A percentile compares a stretch with the other conserved stretches of the same genome.
phyloP scores from a whole-genome alignment of 1,140 invertebrate species.

The Drosophila orosa region DNA sequence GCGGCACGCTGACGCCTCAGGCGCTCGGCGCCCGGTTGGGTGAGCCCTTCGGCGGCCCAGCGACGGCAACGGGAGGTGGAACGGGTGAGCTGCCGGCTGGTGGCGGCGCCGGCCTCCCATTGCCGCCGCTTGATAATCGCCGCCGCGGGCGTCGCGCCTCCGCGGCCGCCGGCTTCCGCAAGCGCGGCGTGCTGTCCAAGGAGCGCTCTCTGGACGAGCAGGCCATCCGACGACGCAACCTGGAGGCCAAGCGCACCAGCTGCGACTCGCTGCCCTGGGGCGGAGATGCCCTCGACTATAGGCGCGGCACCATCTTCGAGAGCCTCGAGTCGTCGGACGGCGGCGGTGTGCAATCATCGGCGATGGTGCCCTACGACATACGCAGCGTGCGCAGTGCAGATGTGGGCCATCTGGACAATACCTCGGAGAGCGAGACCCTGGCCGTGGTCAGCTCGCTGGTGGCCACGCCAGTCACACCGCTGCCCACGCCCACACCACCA shows the following conservation, averaged over 20 bases:
- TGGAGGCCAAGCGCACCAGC: constrained; percentile 83
- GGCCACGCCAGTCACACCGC: constrained; percentile 24
- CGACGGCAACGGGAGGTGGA: constrained; percentile 54
- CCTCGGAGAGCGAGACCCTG: constrained; percentile 39
- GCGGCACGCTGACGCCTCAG: constrained; percentile 71
- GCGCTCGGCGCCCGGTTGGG: constrained; percentile 65
- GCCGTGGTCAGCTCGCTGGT: constrained; percentile 59
- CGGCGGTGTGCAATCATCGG: constrained; percentile 20
- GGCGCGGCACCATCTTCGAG: constrained; percentile 81
- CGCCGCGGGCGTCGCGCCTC: constrained; percentile 77
- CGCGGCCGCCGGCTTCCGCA: constrained; percentile 75
- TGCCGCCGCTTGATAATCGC: constrained; percentile 63
- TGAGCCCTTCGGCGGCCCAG: constrained; percentile 55
- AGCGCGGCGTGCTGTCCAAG: constrained; percentile 80
- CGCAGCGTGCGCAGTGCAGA: constrained; percentile 79
- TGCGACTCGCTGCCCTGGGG: constrained; percentile 83
- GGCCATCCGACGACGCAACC: constrained; percentile 76
- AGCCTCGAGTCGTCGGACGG: constrained; percentile 76
- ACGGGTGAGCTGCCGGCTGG: constrained; percentile 21
- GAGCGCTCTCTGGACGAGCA: constrained; percentile 83
- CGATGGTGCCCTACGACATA: constrained; percentile 49
- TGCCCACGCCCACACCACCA: constrained; percentile 2
- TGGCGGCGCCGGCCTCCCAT: constrained; percentile 53
- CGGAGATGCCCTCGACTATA: constrained; percentile 72
- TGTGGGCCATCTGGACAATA: constrained; percentile 39